Evolutionary conservation across 2,113 vertebrate species (phyloP), one percentile per base, ranked within the genome.

Genomic region (Aix galericulata): DNA sequence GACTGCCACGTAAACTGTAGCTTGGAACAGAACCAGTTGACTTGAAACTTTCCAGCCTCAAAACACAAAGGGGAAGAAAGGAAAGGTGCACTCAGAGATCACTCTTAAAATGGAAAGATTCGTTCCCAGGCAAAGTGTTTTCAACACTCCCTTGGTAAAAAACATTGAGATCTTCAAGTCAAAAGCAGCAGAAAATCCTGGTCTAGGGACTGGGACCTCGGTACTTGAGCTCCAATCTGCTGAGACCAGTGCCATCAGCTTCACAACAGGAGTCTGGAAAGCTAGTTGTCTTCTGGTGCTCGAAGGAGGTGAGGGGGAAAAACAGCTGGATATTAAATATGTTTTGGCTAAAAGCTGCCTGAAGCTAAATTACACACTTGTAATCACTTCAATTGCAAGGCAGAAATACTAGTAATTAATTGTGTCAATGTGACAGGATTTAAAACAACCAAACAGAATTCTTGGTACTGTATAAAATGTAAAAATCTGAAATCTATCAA

Each of bases 331-430:
- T 91, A 91, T 75, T 93, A 84, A 91, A 92, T 83, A 93, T 56
- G 38, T 88, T 96, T 94, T 88, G 68, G 82, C 79, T 94, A 93
- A 88, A 91, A 95, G 32, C 85, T 94, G 76, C 31, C 77, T 94
- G 60, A 83, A 84, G 72, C 63, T 78, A 81, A 83, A 92, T 66
- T 88, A 86, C 36, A 91, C 23, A 75, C 88, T 95, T 91, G 72
- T 38, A 83, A 94, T 90, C 88, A 91, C 60, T 95, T 93, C 82
- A 88, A 72, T 7, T 75, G 76, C 89, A 83, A 86, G 68, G 82
- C 68, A 91, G 91, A 84, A 95, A 86, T 80, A 67, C 38, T 52
- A 86, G 68, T 67, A 95, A 93, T 94, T 94, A 95, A 93, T 93
- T 75, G 55, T 83, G 88, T 80, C 79, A 75, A 81, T 81, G 42